Percentiles rank a stretch among this genome's conserved stretches.
Conservation (phyloP, 2,888 invertebrate genomes). For the Meliscaeva auricollis region DNA sequence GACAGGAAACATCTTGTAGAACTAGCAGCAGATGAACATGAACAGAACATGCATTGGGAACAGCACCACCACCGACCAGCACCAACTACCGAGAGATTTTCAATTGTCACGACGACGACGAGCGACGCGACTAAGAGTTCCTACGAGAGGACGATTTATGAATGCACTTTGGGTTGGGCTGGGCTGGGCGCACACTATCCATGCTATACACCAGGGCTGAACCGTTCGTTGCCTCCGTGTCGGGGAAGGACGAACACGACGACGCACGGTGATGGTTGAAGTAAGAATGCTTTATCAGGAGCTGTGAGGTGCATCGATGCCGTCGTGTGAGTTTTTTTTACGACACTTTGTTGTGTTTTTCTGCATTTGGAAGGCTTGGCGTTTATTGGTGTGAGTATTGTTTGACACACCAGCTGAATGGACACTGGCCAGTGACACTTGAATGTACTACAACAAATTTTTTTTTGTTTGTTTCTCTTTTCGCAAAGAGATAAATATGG, state of each 20-base stretch:
- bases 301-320: slow-evolving; percentile 49
- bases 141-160: slow-evolving; percentile 69
- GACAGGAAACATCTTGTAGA: slow-evolving; percentile 84
- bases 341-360: slow-evolving; percentile 41
- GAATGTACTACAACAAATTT: slow-evolving; percentile 65
- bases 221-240: no score
- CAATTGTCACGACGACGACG: slow-evolving; percentile 59
- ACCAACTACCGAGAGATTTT: slow-evolving; percentile 53
- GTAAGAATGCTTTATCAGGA: slow-evolving; percentile 69
- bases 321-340: slow-evolving; percentile 47
- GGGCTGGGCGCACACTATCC: slow-evolving; percentile 31
- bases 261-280: slow-evolving; percentile 19
- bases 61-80: slow-evolving; percentile 49
- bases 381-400: slow-evolving; percentile 28
- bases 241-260: not conserved
- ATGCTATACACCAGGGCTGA: not conserved
- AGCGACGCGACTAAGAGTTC: slow-evolving; percentile 12
- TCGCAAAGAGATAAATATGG: slow-evolving; percentile 68
- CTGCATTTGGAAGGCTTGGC: slow-evolving; percentile 17
- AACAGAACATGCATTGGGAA: slow-evolving; percentile 66
- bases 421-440: slow-evolving; percentile 65
- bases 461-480: slow-evolving; percentile 28
- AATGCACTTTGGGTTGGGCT: slow-evolving; percentile 72
- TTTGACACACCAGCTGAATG: slow-evolving; percentile 45
- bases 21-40: slow-evolving; percentile 78